Base-by-base conservation (phyloP, 1,140 invertebrate species). In the Brachystomella parvula region DNA sequence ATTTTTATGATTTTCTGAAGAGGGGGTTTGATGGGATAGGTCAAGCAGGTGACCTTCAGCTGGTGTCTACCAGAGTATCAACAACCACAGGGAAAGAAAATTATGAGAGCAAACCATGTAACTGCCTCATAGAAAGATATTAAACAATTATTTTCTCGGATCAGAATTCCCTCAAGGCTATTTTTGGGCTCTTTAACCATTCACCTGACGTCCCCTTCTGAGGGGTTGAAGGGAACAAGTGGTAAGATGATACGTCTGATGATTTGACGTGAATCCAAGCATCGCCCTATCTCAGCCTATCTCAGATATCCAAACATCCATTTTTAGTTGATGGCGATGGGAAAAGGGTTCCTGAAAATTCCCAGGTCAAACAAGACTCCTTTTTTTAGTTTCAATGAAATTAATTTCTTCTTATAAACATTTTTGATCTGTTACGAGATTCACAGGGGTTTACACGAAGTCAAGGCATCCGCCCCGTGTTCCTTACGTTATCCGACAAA, bases 41-140 rank as follows among this genome's bases (percentile, higher is more conserved):
- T 53, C 49, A 53, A 53, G 49, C 24, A 53, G 24, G 24, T 53
- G 49, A 26, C 49, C 49, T 53, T 53, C 49, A 53, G 49, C 3
- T 53, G 49, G 9, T n/a, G n/a, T n/a, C n/a, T n/a, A n/a, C n/a
- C n/a, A n/a, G n/a, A n/a, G n/a, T n/a, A 19, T 53, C 24, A 39
- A 19, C 49, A 15, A 19, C 49, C 24, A 26, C 24, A 53, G 49
- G 49, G 49, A 6, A 19, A 17, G 12, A 26, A 24, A 53, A 26
- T 53, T 53, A 53, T 53, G 12, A 26, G 49, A 53, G 35, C 35
- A 39, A 39, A 39, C 35, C 6, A 39, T 6, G 12, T 24, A 53
- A 53, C 12, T 6, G 49, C 49, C 49, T n/a, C n/a, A n/a, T n/a
- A n/a, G n/a, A n/a, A n/a, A n/a, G n/a, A n/a, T 24, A 53, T 53